Base-by-base conservation (phyloP, 2,797 vertebrate genomes). In the Clarias laeviceps region DNA sequence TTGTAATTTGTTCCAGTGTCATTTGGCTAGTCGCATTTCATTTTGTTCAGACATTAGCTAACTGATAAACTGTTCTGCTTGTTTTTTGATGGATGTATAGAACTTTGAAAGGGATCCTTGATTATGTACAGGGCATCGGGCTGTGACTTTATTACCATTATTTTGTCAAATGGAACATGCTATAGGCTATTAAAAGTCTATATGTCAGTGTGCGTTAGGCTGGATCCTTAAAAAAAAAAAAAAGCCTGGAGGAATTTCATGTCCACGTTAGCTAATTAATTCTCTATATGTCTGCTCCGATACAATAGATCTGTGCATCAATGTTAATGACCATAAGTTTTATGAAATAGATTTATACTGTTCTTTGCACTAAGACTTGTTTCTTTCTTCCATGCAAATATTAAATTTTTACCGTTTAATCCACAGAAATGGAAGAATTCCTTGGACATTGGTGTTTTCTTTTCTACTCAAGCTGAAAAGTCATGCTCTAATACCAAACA, bases 21-120 rank as follows among this genome's bases (percentile, higher is more conserved):
- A 80, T 80, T 80, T 80, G 74, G 29, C 74, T 24, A 78, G 56
- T 59, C 20, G 2, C 32, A 11, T 61, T 61, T 78, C 59, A 80
- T 80, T 80, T 80, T 80, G 57, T 45, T 65, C 61, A 64, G 37
- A 64, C 61, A 80, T 64, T 27, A 80, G 14, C 22, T 4, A 9
- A 64, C 61, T 65, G 59, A 80, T 80, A 80, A 80, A 80, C 22
- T 15, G 22, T 20, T 29, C 24, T 59, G 74, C 29, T 14, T 59
- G 29, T 78, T 61, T 56, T 78, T 34, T 78, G 56, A 78, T 61
- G 29, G 56, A 78, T 59, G 56, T 12, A 14, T 54, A 59, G 20
- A 37, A 59, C 29, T 22, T 78, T 20, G 24, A 34, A 11, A 0
- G 20, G 32, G 20, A 24, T 32, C 56, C 20, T 78, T 61, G 29